Conservation (phyloP, 2,113 vertebrate genomes). For the Mustelus asterias region DNA sequence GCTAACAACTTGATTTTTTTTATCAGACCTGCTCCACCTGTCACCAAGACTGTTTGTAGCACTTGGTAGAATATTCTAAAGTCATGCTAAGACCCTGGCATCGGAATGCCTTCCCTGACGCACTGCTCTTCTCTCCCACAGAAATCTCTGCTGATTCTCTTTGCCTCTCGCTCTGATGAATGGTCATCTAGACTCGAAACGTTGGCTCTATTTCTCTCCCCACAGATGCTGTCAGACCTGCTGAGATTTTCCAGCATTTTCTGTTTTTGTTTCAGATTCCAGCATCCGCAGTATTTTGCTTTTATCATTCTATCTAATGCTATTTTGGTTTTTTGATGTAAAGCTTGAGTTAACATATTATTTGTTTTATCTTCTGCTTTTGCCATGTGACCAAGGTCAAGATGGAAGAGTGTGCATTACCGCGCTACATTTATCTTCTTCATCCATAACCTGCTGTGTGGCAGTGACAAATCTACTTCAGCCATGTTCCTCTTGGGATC, state of each 20-base stretch:
- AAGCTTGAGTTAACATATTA: conserved; percentile 80
- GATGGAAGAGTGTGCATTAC: conserved; percentile 58
- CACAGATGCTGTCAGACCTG: too few species aligned
- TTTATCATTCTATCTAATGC: too few species aligned
- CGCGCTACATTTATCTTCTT: conserved; percentile 65
- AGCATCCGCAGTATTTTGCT: too few species aligned
- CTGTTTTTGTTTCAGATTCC: too few species aligned
- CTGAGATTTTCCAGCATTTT: too few species aligned
- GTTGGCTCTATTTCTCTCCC: too few species aligned
- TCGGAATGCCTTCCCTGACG: too few species aligned
- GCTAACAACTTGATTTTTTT: neutral
- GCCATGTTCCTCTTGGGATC: conserved; percentile 49
- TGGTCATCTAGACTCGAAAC: too few species aligned
- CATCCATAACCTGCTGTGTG: conserved; percentile 64
- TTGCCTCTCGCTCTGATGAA: too few species aligned
- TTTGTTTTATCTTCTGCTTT: conserved; percentile 59
- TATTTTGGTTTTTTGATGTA: conserved; percentile 77
- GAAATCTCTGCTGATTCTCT: too few species aligned
- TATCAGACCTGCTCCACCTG: neutral
- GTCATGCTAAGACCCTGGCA: too few species aligned
- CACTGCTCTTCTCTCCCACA: too few species aligned
- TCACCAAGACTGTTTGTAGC: neutral
- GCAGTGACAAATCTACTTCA: conserved; percentile 61
- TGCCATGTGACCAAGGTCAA: conserved; percentile 55
- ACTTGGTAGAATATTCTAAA: neutral